Base-by-base conservation (phyloP, 2,113 vertebrate genomes). In the Tretioscincus oriximinensis region DNA sequence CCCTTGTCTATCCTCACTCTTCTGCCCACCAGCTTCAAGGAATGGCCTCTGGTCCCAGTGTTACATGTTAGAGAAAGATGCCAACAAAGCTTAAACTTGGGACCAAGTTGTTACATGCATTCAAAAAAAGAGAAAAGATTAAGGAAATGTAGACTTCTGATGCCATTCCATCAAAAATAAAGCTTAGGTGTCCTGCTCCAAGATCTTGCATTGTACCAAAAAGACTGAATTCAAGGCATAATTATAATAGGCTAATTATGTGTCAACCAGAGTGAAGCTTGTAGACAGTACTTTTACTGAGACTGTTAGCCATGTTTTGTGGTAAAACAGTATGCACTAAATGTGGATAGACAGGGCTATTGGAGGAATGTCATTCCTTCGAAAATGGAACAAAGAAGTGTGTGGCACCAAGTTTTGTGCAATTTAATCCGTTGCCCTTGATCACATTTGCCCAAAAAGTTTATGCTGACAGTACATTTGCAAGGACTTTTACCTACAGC, bases 391-490 rank as follows among this genome's bases (percentile, higher is more conserved):
- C 54, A 73, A 76, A 76, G 67, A 49, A 9, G 54, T 76, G 70
- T 47, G 12, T 82, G 76, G 69, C 28, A 63, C 10, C 28, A 73
- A 69, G 66, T 68, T 82, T 63, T 69, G 67, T 63, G 58, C 49
- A 63, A 66, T 70, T 76, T 69, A 51, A 76, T 76, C 66, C 66
- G 18, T 22, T 82, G 80, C 73, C 80, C 63, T 28, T 16, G 22
- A 61, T 69, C 67, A 67, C 73, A 82, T 49, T 82, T 73, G 80
- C 73, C 68, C 70, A 54, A 64, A 47, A 74, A 74, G 70, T 9
- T 14, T 35, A 54, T 63, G 18, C 41, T 54, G 69, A 31, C 54
- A 29, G 31, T 66, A 82, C 21, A 7, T 58, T 26, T 76, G n/a
- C 47, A 54, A 76, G 41, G 16, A 11, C n/a, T 61, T 79, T 79